Evolutionary conservation across 2,113 vertebrate genomes (phyloP), one percentile per base, ranked within the genome.

Genomic region (Condylura cristata): DNA sequence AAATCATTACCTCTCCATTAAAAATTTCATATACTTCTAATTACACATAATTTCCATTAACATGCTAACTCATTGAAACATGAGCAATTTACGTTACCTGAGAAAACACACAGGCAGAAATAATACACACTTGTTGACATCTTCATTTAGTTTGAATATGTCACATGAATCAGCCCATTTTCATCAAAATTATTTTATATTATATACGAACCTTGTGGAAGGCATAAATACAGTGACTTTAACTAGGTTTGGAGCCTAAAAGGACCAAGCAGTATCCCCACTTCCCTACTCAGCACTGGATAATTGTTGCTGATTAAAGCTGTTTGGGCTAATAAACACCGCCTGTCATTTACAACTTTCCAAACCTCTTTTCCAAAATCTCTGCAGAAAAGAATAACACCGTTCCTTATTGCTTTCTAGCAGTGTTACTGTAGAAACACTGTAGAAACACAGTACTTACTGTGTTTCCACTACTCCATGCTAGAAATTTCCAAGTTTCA

Each of bases 161-260:
- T 60, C 7, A 76, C 71, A 37, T 51, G 18, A 86, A 44, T 75
- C 12, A 68, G 13, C 3, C 17, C 24, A 34, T 78, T 83, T 82
- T 34, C 20, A 86, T 89, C 48, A 48, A 83, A 79, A 80, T 44
- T 56, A 14, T 92, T 84, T 90, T 71, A 65, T 75, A 71, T 87
- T 84, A 46, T 75, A 32, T 68, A 70, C 37, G 8, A 37, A 26
- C 18, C 44, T 74, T 93, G 81, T 79, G 28, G 26, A 93, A 91
- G 30, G 0, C 44, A 53, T 41, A 75, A 63, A 71, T 18, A 58
- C 1, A 37, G 13, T 70, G 34, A 89, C 76, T 65, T 83, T 65
- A 63, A 3, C 41, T 71, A 5, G 24, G 10, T 44, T 75, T 53
- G 72, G 39, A 51, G 5, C 2, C 20, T 61, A 26, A 63, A 63